These are phyloP conservation scores for Parasteatoda tepidariorum DNA, from an alignment of 1,140 invertebrate species.

Conservation along the genomic window DNA sequence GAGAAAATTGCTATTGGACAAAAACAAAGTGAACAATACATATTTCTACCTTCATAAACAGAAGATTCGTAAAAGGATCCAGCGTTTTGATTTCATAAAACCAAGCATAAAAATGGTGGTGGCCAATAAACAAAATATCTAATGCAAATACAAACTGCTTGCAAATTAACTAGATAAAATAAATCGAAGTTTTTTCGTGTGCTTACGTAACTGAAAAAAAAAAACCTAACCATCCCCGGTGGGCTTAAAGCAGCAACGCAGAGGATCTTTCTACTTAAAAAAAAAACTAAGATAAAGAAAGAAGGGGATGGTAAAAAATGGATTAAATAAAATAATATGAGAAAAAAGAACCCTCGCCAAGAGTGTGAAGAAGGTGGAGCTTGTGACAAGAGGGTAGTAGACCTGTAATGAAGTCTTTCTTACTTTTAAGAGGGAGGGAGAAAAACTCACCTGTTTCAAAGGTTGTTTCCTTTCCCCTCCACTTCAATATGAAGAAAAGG, in stretches of 20 bases:
- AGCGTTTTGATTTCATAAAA: too few relatives aligned
- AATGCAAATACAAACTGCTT: too few relatives aligned
- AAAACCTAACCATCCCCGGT: slow-evolving; percentile 1
- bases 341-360: slow-evolving; percentile 24
- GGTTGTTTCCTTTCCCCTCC: background rate
- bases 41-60: too few relatives aligned
- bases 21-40: too few relatives aligned
- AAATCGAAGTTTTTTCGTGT: too few relatives aligned
- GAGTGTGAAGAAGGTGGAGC: slow-evolving; percentile 48
- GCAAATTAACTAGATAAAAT: too few relatives aligned
- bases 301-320: background rate
- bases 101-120: too few relatives aligned
- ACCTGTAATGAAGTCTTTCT: slow-evolving; percentile 58
- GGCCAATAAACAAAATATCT: too few relatives aligned
- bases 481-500: slow-evolving; percentile 1
- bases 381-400: slow-evolving; percentile 42
- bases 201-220: too few relatives aligned
- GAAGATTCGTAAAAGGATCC: too few relatives aligned
- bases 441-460: slow-evolving; percentile 28
- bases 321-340: background rate
- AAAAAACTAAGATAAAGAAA: background rate
- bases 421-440: slow-evolving; percentile 32
- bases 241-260: slow-evolving; percentile 8
- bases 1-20: too few relatives aligned
- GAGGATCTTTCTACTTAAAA: slow-evolving; percentile 17